Evolutionary conservation across 2,113 vertebrate species (phyloP), one percentile per base, ranked within the genome.

Genomic region (Hyaena hyaena): DNA sequence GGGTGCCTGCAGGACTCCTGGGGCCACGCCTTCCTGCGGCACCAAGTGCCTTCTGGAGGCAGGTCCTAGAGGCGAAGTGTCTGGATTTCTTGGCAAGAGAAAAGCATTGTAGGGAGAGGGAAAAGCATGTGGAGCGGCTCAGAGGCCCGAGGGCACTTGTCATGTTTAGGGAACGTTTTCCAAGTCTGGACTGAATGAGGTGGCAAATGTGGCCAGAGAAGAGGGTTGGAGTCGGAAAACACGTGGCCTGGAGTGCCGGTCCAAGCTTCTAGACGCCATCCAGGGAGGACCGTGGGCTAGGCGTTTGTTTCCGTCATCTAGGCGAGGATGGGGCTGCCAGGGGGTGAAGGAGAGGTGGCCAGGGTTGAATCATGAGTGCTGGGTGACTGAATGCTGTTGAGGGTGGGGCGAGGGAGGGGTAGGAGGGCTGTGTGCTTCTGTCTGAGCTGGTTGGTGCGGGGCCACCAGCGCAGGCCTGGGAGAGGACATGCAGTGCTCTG

Each of bases 1-100:
- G 61, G 82, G 58, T 9, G 53, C 77, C 53, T 81, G 16, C 58
- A 39, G 21, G 63, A 15, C 77, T 10, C 58, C 63, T 7, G 26
- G 55, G 23, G 23, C 45, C 33, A 16, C 8, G 21, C 76, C 12
- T 55, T 48, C 66, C 48, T n/a, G 69, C 48, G 8, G 43, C n/a
- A 39, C 19, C 48, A 28, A 65, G 53, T 16, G 19, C n/a, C 35
- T 85, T 50, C 55, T 58, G 81, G 53, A 83, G 55, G 53, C 23
- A 0, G 28, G 16, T 45, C 11, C 74, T 17, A 65, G 68, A 68
- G 39, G 61, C 50, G 55, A 65, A 33, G 31, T 31, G 14, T 53
- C 55, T 95, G 21, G 53, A 10, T 55, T 81, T 69, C 68, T 71
- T 88, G 63, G 76, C 39, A 88, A 96, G 81, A 71, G 92, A 82